A percentile compares a stretch with the other conserved stretches of the same genome.
These are phyloP conservation scores for Ectropis crepuscularia DNA, from an alignment of 2,888 invertebrate species.

Conservation along the genomic window DNA sequence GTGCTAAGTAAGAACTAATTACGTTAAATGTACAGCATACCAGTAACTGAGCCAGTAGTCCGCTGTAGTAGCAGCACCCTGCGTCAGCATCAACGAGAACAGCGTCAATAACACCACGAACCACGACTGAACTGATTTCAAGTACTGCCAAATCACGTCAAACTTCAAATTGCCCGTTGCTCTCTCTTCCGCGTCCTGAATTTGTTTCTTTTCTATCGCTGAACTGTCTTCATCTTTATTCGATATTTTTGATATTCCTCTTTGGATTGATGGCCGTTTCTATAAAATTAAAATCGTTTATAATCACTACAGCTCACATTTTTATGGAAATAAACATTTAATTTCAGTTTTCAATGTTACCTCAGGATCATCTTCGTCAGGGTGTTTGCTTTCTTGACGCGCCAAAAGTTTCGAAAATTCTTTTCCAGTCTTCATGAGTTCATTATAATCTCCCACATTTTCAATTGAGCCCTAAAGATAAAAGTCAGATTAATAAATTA, in stretches of 20 bases:
- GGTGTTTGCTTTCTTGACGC: conserved; percentile 58
- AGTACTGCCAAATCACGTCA: conserved; percentile 83
- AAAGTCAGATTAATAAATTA: not conserved
- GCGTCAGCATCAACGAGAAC: conserved; percentile 84
- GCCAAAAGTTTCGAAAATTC: conserved; percentile 73
- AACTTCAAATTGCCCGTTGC: conserved; percentile 86
- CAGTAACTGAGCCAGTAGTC: conserved; percentile 92
- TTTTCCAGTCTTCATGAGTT: conserved; percentile 80
- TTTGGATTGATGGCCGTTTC: conserved; percentile 54
- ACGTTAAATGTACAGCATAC: conserved; percentile 59
- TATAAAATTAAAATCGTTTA: conserved; percentile 14
- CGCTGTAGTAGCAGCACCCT: conserved; percentile 86
- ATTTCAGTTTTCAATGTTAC: conserved; percentile 36
- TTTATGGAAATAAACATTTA: not conserved
- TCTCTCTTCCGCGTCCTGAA: conserved; percentile 84
- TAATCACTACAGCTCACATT: not conserved
- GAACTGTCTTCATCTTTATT: conserved; percentile 70
- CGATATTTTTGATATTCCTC: conserved; percentile 65
- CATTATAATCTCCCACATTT: conserved; percentile 85
- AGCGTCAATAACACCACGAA: conserved; percentile 76
- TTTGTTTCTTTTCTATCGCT: conserved; percentile 65
- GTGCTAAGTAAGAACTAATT: not conserved
- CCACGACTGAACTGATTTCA: conserved; percentile 83
- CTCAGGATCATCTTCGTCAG: conserved; percentile 39
- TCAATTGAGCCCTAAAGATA: conserved; percentile 81